Conservation (phyloP, 2,888 invertebrate species). For the Patella ulyssiponensis region DNA sequence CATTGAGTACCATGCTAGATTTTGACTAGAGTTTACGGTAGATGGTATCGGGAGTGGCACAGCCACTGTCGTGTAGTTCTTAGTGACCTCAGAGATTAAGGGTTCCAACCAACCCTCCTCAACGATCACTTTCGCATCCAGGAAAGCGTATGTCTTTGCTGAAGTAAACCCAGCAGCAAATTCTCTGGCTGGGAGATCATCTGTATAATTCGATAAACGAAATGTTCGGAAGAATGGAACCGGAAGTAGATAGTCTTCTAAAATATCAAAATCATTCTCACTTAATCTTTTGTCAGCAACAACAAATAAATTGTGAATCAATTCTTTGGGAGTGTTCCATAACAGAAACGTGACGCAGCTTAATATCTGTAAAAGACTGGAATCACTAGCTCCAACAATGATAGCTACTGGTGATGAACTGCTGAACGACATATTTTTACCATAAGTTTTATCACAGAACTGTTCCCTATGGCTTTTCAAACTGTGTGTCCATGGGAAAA, state of each 20-base stretch:
- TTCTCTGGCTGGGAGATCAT: background rate
- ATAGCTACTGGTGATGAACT: background rate
- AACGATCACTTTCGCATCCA: background rate
- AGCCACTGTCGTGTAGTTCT: background rate
- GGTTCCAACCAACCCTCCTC: background rate
- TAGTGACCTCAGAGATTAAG: background rate
- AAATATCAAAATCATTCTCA: background rate
- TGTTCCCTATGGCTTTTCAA: background rate
- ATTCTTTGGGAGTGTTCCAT: background rate
- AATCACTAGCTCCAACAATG: background rate
- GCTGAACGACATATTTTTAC: background rate
- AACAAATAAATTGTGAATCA: background rate
- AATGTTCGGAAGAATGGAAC: background rate
- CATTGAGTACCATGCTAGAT: background rate
- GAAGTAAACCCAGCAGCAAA: background rate
- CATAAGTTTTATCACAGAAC: background rate
- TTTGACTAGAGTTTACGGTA: background rate
- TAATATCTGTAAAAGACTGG: background rate
- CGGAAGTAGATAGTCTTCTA: background rate
- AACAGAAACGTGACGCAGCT: background rate
- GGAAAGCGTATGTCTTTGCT: background rate
- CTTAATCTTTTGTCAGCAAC: background rate
- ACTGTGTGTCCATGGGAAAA: background rate
- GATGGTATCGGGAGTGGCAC: background rate
- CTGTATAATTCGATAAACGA: background rate